Evolutionary conservation across 2,113 vertebrate species (phyloP).

Genomic region (Barnardius zonarius): DNA sequence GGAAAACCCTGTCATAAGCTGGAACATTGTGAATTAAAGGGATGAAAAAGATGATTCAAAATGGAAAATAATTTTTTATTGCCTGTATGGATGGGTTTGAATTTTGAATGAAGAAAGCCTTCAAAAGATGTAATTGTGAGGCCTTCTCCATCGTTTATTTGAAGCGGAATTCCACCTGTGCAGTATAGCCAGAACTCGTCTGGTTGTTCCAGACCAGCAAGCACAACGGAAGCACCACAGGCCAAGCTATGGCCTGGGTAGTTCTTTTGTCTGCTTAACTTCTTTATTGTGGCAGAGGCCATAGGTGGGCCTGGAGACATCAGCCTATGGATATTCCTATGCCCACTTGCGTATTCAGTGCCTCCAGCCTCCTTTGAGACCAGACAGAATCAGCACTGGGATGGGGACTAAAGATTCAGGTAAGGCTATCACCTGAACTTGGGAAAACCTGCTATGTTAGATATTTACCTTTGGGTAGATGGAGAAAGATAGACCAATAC

Average conservation of each 20-base stretch:
- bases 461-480: not conserved
- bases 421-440: not conserved
- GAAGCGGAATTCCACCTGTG: not conserved
- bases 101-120: not conserved
- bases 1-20: not conserved
- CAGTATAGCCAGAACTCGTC: not conserved
- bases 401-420: not conserved
- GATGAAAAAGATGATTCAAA: not conserved
- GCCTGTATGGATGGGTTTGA: not conserved
- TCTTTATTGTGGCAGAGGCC: not conserved
- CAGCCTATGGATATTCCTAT: not conserved
- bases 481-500: not conserved
- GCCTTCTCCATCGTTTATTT: not conserved
- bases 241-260: not conserved
- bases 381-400: not conserved
- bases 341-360: not conserved
- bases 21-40: not conserved
- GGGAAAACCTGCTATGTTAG: not conserved
- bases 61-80: not conserved
- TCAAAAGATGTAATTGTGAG: not conserved
- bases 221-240: not conserved
- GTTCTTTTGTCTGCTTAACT: not conserved
- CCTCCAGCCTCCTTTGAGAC: not conserved
- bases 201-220: not conserved
- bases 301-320: not conserved